Evolutionary conservation across 2,113 vertebrate genomes (phyloP).

Genomic region (Panurus biarmicus): DNA sequence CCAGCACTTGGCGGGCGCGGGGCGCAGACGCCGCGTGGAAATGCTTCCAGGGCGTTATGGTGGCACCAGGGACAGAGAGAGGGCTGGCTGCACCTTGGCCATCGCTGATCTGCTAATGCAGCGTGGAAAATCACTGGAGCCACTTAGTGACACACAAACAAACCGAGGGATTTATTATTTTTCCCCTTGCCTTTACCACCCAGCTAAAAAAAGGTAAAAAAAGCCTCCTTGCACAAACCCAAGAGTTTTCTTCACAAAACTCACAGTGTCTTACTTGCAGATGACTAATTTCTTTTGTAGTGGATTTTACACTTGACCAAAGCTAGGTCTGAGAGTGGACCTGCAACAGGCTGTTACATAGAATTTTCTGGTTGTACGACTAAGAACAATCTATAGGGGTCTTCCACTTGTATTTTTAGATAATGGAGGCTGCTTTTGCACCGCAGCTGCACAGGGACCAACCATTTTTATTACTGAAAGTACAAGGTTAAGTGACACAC

Average conservation of each 20-base stretch:
- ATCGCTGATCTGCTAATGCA: neutral
- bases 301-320: slow-evolving; percentile 1
- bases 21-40: neutral
- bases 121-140: slow-evolving; percentile 4
- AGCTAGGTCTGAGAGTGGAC: neutral
- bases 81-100: neutral
- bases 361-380: neutral
- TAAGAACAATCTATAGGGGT: neutral
- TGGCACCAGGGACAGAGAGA: neutral
- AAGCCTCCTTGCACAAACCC: neutral
- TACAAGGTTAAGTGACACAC: slow-evolving; percentile 15
- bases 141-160: neutral
- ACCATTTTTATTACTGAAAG: neutral
- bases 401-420: neutral
- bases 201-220: neutral
- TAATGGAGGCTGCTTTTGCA: neutral
- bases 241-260: neutral
- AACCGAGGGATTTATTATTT: neutral
- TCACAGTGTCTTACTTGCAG: neutral
- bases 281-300: neutral
- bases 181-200: neutral
- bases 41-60: fast-evolving
- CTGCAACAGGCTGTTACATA: neutral
- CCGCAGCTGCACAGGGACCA: neutral
- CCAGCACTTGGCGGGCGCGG: neutral